Evolutionary conservation across 2,113 vertebrate species (phyloP).

Genomic region (Alexandromys fortis): DNA sequence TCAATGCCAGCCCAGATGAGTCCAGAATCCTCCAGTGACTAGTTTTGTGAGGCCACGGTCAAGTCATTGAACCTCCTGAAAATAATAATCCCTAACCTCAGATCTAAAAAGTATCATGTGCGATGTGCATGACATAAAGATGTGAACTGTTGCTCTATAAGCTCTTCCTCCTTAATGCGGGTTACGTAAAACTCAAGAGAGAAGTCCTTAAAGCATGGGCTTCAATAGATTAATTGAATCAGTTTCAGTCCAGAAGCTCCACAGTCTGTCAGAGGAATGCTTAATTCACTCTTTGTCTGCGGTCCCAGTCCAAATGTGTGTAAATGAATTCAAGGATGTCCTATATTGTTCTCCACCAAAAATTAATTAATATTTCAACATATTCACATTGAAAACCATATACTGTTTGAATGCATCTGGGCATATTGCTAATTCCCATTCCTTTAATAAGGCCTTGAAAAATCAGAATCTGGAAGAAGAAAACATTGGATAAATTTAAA

Average conservation of each 20-base stretch:
- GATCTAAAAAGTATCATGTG: neutral
- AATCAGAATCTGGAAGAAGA: neutral
- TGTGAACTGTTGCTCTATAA: neutral
- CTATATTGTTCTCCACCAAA: neutral
- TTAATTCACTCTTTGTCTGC: constrained; percentile 37
- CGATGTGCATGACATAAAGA: neutral
- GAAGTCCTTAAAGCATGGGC: neutral
- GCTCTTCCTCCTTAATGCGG: neutral
- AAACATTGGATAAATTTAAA: constrained; percentile 23
- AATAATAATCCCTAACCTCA: neutral
- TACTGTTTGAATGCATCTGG: neutral
- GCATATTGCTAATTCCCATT: neutral
- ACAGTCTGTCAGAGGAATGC: neutral
- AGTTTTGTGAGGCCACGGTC: neutral
- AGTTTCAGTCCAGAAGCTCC: neutral
- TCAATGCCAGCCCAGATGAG: neutral
- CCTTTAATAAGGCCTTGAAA: neutral
- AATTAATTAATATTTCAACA: constrained; percentile 49
- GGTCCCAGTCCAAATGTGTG: neutral
- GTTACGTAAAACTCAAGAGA: neutral
- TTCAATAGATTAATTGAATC: neutral
- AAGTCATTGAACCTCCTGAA: neutral
- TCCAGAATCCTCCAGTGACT: neutral
- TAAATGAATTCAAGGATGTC: constrained; percentile 26
- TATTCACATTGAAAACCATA: constrained; percentile 7